Base-by-base conservation (phyloP, 2,797 vertebrate genomes). In the Sebastes jordani region DNA sequence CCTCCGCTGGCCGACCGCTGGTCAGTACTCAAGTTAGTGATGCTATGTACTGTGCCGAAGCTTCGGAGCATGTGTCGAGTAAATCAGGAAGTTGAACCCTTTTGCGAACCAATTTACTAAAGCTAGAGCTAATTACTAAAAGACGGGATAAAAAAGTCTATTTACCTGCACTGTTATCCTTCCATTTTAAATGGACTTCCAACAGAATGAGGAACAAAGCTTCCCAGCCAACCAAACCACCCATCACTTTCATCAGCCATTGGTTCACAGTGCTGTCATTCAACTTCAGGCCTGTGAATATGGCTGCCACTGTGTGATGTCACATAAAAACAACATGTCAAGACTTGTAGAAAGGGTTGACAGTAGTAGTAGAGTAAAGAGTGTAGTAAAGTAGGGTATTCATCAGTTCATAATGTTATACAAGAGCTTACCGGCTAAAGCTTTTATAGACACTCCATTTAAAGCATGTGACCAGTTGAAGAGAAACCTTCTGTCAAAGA, bases 161-260 rank as follows among this genome's bases (percentile, higher is more conserved):
- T 62, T 54, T 82, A 97, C 96, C 95, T 87, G 76, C 83, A 3
- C 2, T 65, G 18, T 62, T 34, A 6, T 5, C 1, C 20, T 42
- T 91, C 61, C 76, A 80, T 34, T 62, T 89, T 1, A 56, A 42
- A 49, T 87, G 68, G 18, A 86, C 7, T 16, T 94, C 93, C 56
- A 96, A 74, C 6, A 94, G 49, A 20, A 95, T 56, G 65, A 69
- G 93, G 7, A 91, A 85, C 14, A 95, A 8, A 11, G 25, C 69
- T 46, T 96, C 96, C 96, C 96, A 97, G 70, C 83, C 93, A 32
- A 95, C 69, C 70, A 94, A 96, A 4, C 92, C 96, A 1, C 96
- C 95, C 96, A 96, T 95, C 9, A 95, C 95, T 71, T 95, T 95
- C 25, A 88, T 16, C 82, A 96, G 71, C 96, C 95, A 96, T 2